Base-by-base conservation (phyloP, 2,797 vertebrate genomes). In the Enteromius viviparus region DNA sequence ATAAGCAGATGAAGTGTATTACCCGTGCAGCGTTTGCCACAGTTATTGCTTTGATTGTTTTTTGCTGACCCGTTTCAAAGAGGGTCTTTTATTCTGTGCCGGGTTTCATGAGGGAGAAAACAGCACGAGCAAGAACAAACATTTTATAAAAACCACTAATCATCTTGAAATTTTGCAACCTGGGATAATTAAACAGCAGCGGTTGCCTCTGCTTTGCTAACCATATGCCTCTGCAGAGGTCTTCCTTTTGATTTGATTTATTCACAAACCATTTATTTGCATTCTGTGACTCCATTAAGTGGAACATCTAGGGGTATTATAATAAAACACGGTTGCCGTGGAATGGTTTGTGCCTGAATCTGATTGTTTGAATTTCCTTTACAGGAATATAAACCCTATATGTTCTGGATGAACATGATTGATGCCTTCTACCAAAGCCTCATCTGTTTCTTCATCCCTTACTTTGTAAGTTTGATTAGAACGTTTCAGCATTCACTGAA, bases 341-440 rank as follows among this genome's bases (percentile, higher is more conserved):
- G 29, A 80, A 60, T 14, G 10, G 80, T 82, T 11, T 85, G 3
- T 71, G 42, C 32, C 29, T 68, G 47, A 2, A 19, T 26, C 15
- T 83, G 60, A 78, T 53, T 62, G 71, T 55, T 9, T 45, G 37
- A 34, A 40, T 60, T 45, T 75, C 42, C 80, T 76, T 89, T 85
- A 68, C 91, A 99, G 98, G 98, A 98, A 89, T 99, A 98, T 85
- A 95, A 97, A 86, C 98, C 97, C 75, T 95, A 96, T 6, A 96
- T 98, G 92, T 99, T 99, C 94, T 99, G 98, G 98, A 95, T 98
- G 91, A 99, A 97, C 89, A 99, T 99, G 98, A 96, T 97, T 0
- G 98, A 99, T 86, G 98, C 98, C 12, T 94, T 97, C 92, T 99
- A 99, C 94, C 98, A 99, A 94, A 99, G 98, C 89, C 94, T 99